Conservation (phyloP, 2,888 invertebrate species). For the Drosophila birchii region DNA sequence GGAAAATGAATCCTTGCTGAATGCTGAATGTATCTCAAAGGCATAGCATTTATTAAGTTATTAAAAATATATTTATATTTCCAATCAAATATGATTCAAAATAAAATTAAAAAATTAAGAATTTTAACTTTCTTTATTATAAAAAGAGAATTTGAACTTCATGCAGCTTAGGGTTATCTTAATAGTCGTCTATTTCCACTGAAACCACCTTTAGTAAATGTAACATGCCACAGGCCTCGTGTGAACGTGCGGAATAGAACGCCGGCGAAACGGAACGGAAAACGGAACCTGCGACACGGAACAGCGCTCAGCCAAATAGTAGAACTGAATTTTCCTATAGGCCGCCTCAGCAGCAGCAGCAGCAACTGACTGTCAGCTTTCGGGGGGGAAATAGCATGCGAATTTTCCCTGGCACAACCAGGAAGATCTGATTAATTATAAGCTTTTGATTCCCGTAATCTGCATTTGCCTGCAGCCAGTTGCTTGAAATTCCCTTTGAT, state of each 20-base stretch:
- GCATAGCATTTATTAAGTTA: background rate
- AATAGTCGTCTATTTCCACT: background rate
- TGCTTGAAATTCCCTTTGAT: conserved; percentile 42
- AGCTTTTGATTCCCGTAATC: conserved; percentile 45
- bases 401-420: background rate
- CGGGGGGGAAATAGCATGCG: conserved; percentile 39
- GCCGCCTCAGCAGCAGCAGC: conserved; percentile 7
- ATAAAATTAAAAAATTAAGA: background rate
- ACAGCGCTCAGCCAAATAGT: conserved; percentile 13
- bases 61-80: background rate
- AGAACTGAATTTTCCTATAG: conserved; percentile 5
- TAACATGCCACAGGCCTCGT: conserved; percentile 12
- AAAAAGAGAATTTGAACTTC: background rate
- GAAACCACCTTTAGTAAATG: background rate
- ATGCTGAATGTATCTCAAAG: background rate
- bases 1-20: background rate
- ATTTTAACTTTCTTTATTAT: background rate
- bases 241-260: conserved; percentile 12
- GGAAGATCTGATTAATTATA: conserved; percentile 48
- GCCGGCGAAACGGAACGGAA: conserved; percentile 7
- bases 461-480: conserved; percentile 47
- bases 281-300: conserved; percentile 29
- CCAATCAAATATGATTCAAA: background rate
- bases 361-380: conserved; percentile 11
- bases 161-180: background rate